These are phyloP conservation scores for Syngnathus rostellatus DNA, from an alignment of 2,797 vertebrate species.

Conservation along the genomic window DNA sequence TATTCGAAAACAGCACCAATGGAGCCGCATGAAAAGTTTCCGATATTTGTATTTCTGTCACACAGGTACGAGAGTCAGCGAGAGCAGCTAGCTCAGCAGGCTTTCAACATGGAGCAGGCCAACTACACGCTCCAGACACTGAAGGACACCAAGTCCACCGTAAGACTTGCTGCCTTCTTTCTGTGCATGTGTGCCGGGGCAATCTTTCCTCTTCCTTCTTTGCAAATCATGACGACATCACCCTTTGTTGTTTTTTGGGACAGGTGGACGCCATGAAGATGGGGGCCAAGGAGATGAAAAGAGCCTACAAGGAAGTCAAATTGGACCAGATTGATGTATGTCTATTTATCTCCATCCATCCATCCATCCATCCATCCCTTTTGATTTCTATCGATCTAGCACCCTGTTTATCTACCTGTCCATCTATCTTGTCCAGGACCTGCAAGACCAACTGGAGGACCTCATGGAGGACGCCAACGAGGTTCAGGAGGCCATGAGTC, in stretches of 20 bases:
- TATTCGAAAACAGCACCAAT: neutral
- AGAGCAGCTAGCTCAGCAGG: slow-evolving; percentile 93
- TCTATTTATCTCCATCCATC: neutral
- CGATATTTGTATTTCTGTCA: neutral
- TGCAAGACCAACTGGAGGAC: slow-evolving; percentile 96
- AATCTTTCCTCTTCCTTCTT: neutral
- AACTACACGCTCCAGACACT: slow-evolving; percentile 97
- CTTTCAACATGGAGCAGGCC: slow-evolving; percentile 99
- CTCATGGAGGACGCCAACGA: slow-evolving; percentile 98
- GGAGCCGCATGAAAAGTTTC: neutral
- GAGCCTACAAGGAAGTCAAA: slow-evolving; percentile 93
- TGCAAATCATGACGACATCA: neutral
- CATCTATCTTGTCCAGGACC: slow-evolving; percentile 67
- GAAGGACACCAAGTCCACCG: slow-evolving; percentile 98
- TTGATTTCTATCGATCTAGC: too few relatives aligned
- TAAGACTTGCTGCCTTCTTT: slow-evolving; percentile 43
- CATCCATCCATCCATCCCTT: neutral
- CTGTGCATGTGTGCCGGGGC: neutral
- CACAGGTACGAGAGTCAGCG: slow-evolving; percentile 93
- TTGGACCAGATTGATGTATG: slow-evolving; percentile 93
- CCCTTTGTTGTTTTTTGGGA: slow-evolving; percentile 21
- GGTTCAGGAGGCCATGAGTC: slow-evolving; percentile 91
- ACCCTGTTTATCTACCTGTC: neutral
- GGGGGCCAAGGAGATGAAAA: slow-evolving; percentile 98
- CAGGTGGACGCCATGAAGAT: slow-evolving; percentile 99